These are phyloP conservation scores for Diabrotica undecimpunctata DNA, from an alignment of 1,140 invertebrate species.

Conservation along the genomic window DNA sequence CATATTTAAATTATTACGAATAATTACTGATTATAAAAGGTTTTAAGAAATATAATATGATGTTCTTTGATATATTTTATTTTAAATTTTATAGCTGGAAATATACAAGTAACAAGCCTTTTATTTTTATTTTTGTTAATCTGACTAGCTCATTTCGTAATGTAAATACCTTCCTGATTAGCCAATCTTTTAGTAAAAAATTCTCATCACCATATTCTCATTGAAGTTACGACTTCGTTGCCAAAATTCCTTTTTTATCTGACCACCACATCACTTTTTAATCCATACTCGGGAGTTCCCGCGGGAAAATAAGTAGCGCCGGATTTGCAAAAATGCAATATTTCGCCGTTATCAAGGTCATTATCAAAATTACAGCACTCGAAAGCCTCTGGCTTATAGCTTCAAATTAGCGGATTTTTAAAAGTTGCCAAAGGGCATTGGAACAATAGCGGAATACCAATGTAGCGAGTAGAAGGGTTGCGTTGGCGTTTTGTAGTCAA, in stretches of 20 bases:
- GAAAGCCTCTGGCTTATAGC: slow-evolving; percentile 35
- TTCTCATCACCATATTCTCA: slow-evolving; percentile 8
- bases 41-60: too few species aligned
- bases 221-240: slow-evolving; percentile 41
- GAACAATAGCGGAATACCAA: background rate
- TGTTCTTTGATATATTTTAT: too few species aligned
- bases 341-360: slow-evolving; percentile 47
- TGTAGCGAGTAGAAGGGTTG: background rate
- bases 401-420: slow-evolving; percentile 27
- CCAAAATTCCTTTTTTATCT: slow-evolving; percentile 40
- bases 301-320: slow-evolving; percentile 38
- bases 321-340: slow-evolving; percentile 48
- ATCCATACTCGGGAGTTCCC: slow-evolving; percentile 40
- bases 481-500: background rate
- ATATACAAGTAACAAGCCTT: too few species aligned
- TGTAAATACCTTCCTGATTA: background rate
- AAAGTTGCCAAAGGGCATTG: background rate
- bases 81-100: too few species aligned
- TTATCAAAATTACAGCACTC: slow-evolving; percentile 45
- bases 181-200: background rate
- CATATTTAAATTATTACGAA: too few species aligned
- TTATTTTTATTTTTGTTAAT: too few species aligned
- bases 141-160: background rate
- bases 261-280: slow-evolving; percentile 30
- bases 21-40: too few species aligned